Evolutionary conservation across 2,888 invertebrate genomes (phyloP).

Genomic region (Fissipunctia ypsillon): DNA sequence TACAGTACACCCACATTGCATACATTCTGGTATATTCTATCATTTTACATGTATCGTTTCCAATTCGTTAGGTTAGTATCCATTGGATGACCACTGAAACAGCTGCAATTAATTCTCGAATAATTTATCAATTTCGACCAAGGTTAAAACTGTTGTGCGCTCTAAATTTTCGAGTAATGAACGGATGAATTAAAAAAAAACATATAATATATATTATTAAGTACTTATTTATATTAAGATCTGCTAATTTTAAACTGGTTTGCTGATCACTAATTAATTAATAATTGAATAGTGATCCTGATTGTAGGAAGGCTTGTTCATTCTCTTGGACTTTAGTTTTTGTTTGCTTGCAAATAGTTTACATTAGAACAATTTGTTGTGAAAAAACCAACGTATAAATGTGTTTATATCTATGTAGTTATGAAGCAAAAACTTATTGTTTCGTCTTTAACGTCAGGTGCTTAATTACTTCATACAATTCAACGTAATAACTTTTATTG

Average conservation of each 20-base stretch:
- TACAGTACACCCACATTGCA: constrained; percentile 27
- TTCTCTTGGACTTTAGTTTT: not conserved
- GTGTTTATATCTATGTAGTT: not conserved
- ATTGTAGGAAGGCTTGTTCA: no score
- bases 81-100: constrained; percentile 35
- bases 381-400: no score
- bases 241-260: not conserved
- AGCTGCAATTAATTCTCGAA: constrained; percentile 51
- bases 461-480: not conserved
- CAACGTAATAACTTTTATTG: not conserved
- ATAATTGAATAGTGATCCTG: not conserved
- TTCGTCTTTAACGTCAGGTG: not conserved
- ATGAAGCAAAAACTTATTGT: not conserved
- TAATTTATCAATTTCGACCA: constrained; percentile 51
- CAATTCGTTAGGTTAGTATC: constrained; percentile 39
- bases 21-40: constrained; percentile 29
- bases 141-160: constrained; percentile 50
- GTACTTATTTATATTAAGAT: not conserved
- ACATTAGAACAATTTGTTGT: no score
- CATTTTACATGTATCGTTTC: constrained; percentile 29
- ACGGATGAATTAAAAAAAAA: not conserved
- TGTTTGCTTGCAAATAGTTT: not conserved
- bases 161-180: constrained; percentile 24
- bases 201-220: not conserved
- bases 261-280: not conserved